Evolutionary conservation across 2,888 invertebrate genomes (phyloP).

Genomic region (Synanthedon andrenaeformis): DNA sequence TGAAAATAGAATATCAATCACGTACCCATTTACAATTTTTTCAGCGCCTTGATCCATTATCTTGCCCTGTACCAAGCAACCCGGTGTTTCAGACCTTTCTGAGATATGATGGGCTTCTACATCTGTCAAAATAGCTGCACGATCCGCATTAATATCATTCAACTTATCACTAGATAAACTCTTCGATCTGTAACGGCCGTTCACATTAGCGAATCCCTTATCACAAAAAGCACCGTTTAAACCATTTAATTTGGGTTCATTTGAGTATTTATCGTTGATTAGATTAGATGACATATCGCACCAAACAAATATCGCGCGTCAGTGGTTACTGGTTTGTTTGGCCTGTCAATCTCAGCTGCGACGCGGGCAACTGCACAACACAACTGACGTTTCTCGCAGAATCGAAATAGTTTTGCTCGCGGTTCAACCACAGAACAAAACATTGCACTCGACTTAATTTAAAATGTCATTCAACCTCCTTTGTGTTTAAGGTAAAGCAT

Average conservation of each 20-base stretch:
- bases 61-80: conserved; percentile 45
- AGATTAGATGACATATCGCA: conserved; percentile 57
- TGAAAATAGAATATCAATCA: neutral
- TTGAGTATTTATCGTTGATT: conserved; percentile 49
- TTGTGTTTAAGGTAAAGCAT: conserved; percentile 13
- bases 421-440: conserved; percentile 30
- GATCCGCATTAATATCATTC: conserved; percentile 53
- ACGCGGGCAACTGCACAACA: conserved; percentile 18
- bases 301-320: conserved; percentile 32
- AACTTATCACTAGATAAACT: conserved; percentile 67
- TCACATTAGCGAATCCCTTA: conserved; percentile 48
- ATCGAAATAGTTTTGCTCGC: conserved; percentile 44
- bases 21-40: conserved; percentile 39
- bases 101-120: conserved; percentile 51
- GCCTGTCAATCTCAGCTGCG: conserved; percentile 46
- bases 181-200: conserved; percentile 51
- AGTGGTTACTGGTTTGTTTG: conserved; percentile 12
- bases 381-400: conserved; percentile 38
- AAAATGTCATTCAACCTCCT: conserved; percentile 21
- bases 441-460: conserved; percentile 35
- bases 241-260: conserved; percentile 52
- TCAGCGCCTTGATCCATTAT: conserved; percentile 37
- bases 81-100: conserved; percentile 54
- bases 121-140: conserved; percentile 59
- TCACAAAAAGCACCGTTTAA: conserved; percentile 46